Evolutionary conservation across 37 sponge, comb jelly and placozoan species (phyloP).

Genomic region (Hormiphora californensis): DNA sequence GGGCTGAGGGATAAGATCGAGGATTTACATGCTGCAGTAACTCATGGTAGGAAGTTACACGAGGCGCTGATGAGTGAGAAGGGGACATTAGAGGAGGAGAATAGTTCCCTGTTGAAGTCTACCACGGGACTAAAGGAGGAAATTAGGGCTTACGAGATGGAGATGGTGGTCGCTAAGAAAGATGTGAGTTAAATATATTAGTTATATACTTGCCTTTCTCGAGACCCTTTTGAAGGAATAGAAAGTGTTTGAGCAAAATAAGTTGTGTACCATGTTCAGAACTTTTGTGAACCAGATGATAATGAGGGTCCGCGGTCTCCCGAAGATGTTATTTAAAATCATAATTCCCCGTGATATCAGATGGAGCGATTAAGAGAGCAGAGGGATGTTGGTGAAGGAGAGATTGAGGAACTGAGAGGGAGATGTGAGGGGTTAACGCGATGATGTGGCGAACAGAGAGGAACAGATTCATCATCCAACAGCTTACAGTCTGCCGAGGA

Average conservation of each 20-base stretch:
- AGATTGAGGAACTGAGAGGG: conserved; percentile 15
- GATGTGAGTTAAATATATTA: conserved; percentile 1
- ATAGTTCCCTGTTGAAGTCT: background rate
- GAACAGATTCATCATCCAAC: conserved; percentile 18
- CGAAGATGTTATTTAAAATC: no score
- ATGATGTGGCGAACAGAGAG: background rate
- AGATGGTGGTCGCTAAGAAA: conserved; percentile 18
- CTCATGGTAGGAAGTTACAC: background rate
- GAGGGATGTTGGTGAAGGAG: background rate
- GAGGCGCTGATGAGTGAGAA: background rate
- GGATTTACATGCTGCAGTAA: no score
- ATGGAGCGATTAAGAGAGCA: conserved; percentile 22
- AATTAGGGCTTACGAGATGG: background rate
- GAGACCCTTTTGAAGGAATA: no score
- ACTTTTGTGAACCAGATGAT: no score
- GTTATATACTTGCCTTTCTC: background rate
- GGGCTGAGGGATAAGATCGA: background rate
- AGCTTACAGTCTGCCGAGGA: background rate
- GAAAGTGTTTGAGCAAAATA: no score
- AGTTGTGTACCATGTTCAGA: no score
- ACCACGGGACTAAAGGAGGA: background rate
- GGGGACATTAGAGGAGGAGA: conserved; percentile 1
- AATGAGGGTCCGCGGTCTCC: no score
- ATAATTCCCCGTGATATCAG: no score
- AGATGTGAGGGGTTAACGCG: background rate